phyloP scores from a whole-genome alignment of 2,797 vertebrate species.

The Molossus molossus region DNA sequence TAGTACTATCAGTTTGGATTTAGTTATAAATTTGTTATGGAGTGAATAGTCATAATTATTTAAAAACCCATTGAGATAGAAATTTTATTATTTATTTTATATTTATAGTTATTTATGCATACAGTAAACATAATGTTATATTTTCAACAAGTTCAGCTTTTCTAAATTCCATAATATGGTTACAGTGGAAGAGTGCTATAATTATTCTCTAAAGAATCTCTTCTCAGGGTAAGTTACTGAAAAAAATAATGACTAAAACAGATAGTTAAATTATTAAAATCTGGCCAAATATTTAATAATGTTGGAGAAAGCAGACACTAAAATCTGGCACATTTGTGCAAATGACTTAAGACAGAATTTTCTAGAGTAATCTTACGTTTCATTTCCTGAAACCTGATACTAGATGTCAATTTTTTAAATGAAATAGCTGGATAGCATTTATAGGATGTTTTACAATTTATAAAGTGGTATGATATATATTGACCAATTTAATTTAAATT shows the following conservation, averaged over 20 bases:
- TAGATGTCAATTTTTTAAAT: constrained; percentile 43
- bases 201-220: neutral
- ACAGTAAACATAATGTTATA: neutral
- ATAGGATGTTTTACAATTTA: constrained; percentile 29
- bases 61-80: neutral
- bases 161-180: neutral
- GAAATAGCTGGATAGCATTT: constrained; percentile 19
- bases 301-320: neutral
- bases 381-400: constrained; percentile 65
- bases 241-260: constrained; percentile 55
- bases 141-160: neutral
- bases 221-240: constrained; percentile 24
- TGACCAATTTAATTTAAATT: constrained; percentile 17
- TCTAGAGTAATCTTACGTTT: constrained; percentile 60
- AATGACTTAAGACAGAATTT: constrained; percentile 43
- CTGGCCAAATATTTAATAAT: constrained; percentile 39
- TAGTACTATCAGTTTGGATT: neutral
- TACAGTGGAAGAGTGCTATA: neutral
- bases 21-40: neutral
- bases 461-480: constrained; percentile 57
- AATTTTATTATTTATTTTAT: neutral
- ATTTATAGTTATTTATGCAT: neutral
- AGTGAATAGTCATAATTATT: constrained; percentile 17
- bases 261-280: constrained; percentile 49
- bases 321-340: constrained; percentile 59